Percentiles rank a stretch among this genome's conserved stretches.
These are phyloP conservation scores for Epirrhoe alternata DNA, from an alignment of 2,888 invertebrate genomes.

Conservation along the genomic window DNA sequence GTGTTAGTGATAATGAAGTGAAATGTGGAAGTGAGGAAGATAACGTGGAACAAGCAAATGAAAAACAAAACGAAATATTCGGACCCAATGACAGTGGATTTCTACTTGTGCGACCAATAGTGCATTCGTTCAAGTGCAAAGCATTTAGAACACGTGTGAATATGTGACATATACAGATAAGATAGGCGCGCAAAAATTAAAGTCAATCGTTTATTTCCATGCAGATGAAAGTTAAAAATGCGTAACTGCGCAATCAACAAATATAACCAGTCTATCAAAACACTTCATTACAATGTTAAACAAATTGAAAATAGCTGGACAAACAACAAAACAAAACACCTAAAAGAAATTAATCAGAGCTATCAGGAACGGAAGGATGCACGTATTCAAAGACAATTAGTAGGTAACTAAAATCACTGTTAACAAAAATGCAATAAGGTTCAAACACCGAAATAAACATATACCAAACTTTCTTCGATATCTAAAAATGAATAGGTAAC, in stretches of 20 bases:
- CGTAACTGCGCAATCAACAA: not conserved
- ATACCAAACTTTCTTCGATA: not conserved
- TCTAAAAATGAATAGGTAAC: not conserved
- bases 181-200: not conserved
- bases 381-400: no score
- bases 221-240: not conserved
- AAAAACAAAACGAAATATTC: constrained; percentile 28
- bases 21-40: constrained; percentile 53
- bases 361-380: no score
- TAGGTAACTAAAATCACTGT: no score
- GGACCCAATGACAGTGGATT: constrained; percentile 18
- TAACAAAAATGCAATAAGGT: not conserved
- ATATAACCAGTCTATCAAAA: not conserved
- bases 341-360: not conserved
- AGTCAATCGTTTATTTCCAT: not conserved
- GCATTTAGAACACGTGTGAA: constrained; percentile 4
- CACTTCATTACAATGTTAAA: not conserved
- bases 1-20: constrained; percentile 61
- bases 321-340: not conserved
- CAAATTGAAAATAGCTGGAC: not conserved
- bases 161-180: constrained; percentile 9
- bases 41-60: constrained; percentile 33
- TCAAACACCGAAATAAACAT: not conserved
- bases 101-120: constrained; percentile 18
- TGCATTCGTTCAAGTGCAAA: constrained; percentile 27